A percentile compares a stretch with the other conserved stretches of the same genome.
These are phyloP conservation scores for Plusia festucae DNA, from an alignment of 2,888 invertebrate genomes.

Conservation along the genomic window DNA sequence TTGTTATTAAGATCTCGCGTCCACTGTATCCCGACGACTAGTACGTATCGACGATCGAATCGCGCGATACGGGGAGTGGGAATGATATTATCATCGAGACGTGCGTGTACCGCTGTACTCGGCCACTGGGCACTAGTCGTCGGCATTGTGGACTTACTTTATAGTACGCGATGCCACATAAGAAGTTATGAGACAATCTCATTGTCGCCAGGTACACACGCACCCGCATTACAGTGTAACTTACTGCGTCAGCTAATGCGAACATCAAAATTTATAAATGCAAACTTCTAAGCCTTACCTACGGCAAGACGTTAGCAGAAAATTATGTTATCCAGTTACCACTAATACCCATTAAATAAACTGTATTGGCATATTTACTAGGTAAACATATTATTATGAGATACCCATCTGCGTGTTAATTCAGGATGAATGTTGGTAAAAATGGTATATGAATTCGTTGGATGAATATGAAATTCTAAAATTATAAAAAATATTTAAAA, in stretches of 20 bases:
- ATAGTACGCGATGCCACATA: conserved; percentile 51
- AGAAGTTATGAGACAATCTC: conserved; percentile 53
- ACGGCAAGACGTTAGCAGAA: conserved; percentile 37
- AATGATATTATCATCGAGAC: conserved; percentile 73
- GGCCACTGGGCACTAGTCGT: conserved; percentile 59
- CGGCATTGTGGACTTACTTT: conserved; percentile 61
- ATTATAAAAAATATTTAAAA: too few relatives aligned
- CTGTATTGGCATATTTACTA: conserved; percentile 32
- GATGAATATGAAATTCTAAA: too few relatives aligned
- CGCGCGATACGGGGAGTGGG: conserved; percentile 71
- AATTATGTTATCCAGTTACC: conserved; percentile 39
- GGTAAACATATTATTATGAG: conserved; percentile 36
- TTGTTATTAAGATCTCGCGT: conserved; percentile 73
- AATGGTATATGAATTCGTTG: too few relatives aligned
- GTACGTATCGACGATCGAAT: conserved; percentile 77
- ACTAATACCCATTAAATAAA: conserved; percentile 37
- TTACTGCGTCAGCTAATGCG: conserved; percentile 35
- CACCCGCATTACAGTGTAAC: conserved; percentile 40
- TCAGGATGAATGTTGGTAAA: neutral
- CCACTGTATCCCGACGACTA: conserved; percentile 64
- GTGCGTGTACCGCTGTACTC: conserved; percentile 61
- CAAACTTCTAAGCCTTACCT: conserved; percentile 40
- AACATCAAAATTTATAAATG: conserved; percentile 51
- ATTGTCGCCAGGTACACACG: conserved; percentile 52
- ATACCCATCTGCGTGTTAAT: neutral